Percentiles rank a stretch among this genome's conserved stretches.
Evolutionary conservation across 2,888 invertebrate genomes (phyloP).

Genomic region (Trichopoda pennipes): DNA sequence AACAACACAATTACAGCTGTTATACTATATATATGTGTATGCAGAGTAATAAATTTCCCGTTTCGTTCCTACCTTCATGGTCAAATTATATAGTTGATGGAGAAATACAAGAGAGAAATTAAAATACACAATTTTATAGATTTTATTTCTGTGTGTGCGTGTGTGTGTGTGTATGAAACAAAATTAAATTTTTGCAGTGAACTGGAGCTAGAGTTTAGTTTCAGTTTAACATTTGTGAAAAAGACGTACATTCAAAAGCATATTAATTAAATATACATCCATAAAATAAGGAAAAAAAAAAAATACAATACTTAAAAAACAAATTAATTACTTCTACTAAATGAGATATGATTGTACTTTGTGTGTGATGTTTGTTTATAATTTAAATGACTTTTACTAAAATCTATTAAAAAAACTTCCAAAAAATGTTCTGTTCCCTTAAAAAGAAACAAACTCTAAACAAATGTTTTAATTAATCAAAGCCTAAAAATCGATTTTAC

Average conservation of each 20-base stretch:
- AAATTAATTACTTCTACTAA: conserved; percentile 18
- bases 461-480: conserved; percentile 63
- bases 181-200: conserved; percentile 28
- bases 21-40: not conserved
- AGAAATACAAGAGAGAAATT: conserved; percentile 36
- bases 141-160: conserved; percentile 33
- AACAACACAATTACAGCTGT: conserved; percentile 32
- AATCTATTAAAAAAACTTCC: conserved; percentile 20
- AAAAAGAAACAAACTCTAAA: conserved; percentile 41
- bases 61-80: conserved; percentile 56
- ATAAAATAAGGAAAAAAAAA: conserved; percentile 17
- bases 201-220: conserved; percentile 70
- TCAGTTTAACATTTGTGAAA: conserved; percentile 68
- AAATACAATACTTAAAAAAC: no score
- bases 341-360: conserved; percentile 40
- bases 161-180: conserved; percentile 42
- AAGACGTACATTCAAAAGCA: conserved; percentile 43
- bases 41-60: conserved; percentile 1
- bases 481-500: conserved; percentile 64
- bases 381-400: conserved; percentile 41
- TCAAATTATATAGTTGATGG: conserved; percentile 46
- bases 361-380: conserved; percentile 51
- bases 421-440: conserved; percentile 3
- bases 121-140: conserved; percentile 18
- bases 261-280: not conserved